phyloP scores from a whole-genome alignment of 1,140 invertebrate genomes.

The Scaptomyza pallida region DNA sequence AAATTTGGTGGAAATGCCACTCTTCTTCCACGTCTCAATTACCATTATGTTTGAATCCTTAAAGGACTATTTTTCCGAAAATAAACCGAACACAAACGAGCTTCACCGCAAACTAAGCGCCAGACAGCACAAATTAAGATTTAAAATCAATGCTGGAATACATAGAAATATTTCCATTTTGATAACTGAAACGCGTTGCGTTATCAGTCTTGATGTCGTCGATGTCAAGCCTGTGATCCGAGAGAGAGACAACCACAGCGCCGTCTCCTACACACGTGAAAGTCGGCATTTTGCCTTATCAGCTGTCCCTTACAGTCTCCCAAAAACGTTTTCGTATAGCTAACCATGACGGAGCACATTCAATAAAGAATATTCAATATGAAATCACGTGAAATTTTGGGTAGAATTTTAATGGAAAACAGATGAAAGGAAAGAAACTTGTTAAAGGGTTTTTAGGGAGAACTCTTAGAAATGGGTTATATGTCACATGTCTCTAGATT shows the following conservation, averaged over 20 bases:
- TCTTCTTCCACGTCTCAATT: conserved; percentile 73
- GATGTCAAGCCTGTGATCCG: background rate
- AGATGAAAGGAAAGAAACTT: too few species aligned
- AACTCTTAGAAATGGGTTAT: too few species aligned
- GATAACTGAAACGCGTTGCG: conserved; percentile 40
- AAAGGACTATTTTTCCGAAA: background rate
- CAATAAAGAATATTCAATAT: too few species aligned
- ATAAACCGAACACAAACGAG: conserved; percentile 8
- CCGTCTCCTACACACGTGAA: background rate
- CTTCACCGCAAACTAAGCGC: conserved; percentile 37
- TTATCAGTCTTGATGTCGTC: conserved; percentile 21
- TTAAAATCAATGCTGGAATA: conserved; percentile 18
- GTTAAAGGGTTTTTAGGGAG: too few species aligned
- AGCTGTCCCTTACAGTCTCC: too few species aligned
- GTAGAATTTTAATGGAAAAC: too few species aligned
- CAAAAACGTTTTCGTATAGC: too few species aligned
- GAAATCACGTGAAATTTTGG: too few species aligned
- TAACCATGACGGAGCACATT: too few species aligned
- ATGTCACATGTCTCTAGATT: too few species aligned
- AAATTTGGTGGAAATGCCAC: conserved; percentile 76
- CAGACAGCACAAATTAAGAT: conserved; percentile 4
- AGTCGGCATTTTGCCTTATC: too few species aligned
- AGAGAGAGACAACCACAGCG: background rate
- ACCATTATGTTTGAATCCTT: conserved; percentile 59
- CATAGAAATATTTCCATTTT: conserved; percentile 61